Conservation (phyloP, 2,113 vertebrate genomes). For the Nycticryphes semicollaris region DNA sequence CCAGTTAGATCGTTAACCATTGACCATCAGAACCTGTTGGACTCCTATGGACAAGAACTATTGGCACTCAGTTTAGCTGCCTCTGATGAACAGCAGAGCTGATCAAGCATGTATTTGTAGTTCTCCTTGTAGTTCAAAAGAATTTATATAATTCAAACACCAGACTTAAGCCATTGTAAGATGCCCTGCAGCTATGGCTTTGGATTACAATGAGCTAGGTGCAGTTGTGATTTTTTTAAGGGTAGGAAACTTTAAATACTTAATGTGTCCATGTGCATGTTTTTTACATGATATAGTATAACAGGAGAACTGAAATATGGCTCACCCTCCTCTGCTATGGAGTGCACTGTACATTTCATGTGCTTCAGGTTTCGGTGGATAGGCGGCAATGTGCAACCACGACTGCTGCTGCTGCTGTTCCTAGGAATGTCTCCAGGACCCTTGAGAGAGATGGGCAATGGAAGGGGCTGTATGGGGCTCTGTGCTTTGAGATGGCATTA, state of each 20-base stretch:
- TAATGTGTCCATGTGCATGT: neutral
- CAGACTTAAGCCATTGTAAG: neutral
- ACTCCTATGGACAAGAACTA: neutral
- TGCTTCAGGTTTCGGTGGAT: neutral
- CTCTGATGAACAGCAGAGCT: neutral
- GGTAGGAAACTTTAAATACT: neutral
- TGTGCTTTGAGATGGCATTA: neutral
- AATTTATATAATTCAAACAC: neutral
- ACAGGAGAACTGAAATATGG: neutral
- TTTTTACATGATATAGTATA: neutral
- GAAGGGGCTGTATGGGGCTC: neutral
- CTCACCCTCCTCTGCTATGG: neutral
- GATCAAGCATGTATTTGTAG: neutral
- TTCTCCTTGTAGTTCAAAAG: neutral
- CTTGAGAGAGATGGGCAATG: neutral
- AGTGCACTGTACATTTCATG: accelerated
- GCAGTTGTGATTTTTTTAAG: neutral
- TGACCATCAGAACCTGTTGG: neutral
- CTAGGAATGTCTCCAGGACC: neutral
- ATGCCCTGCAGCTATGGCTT: neutral
- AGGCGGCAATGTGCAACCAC: neutral
- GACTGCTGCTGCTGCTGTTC: neutral
- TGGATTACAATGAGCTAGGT: neutral
- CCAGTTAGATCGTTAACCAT: neutral
- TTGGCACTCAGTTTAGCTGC: neutral